Evolutionary conservation across 2,888 invertebrate genomes (phyloP).

Genomic region (Tenthredo distinguenda): DNA sequence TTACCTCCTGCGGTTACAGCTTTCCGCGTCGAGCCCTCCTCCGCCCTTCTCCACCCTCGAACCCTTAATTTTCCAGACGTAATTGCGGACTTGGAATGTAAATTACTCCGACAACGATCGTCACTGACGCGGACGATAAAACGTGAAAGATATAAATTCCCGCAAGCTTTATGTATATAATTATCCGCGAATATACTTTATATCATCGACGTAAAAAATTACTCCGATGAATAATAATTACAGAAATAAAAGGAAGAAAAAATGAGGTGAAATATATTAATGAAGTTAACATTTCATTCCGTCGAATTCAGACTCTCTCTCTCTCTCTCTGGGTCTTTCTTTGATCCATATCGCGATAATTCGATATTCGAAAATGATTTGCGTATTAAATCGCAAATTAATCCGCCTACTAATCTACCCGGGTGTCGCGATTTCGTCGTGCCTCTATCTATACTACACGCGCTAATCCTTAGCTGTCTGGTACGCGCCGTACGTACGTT

Average conservation of each 20-base stretch:
- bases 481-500: neutral
- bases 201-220: neutral
- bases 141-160: neutral
- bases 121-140: conserved; percentile 21
- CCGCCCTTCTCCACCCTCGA: neutral
- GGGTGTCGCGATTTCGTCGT: neutral
- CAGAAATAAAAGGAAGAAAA: neutral
- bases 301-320: neutral
- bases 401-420: conserved; percentile 9
- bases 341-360: neutral
- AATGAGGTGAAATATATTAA: neutral
- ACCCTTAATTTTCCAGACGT: conserved; percentile 27
- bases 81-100: conserved; percentile 33
- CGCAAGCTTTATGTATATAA: neutral
- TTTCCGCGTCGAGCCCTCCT: neutral
- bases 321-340: neutral
- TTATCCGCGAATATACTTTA: neutral
- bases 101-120: conserved; percentile 26
- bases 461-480: conserved; percentile 39
- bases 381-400: conserved; percentile 43
- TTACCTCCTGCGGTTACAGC: conserved; percentile 5
- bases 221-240: neutral
- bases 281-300: neutral
- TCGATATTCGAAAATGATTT: neutral
- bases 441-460: neutral